phyloP scores from a whole-genome alignment of 2,888 invertebrate species.

The Frankliniella intonsa region DNA sequence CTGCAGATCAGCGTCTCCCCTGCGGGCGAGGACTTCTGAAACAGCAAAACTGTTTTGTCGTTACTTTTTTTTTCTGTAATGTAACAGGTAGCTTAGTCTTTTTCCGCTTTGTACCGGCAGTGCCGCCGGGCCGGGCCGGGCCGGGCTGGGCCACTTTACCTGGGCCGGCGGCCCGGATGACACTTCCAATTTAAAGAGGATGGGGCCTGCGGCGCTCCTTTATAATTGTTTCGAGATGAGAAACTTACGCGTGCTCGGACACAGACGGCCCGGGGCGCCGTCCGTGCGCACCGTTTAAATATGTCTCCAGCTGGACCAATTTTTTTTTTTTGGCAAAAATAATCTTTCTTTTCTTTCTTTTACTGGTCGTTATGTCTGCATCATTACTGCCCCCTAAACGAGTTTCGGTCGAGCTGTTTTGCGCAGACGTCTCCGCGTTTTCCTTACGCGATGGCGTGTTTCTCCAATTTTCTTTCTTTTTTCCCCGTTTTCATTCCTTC shows the following conservation, averaged over 20 bases:
- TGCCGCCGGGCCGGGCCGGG: not conserved
- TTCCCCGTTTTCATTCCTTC: not conserved
- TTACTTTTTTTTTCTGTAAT: too few species aligned
- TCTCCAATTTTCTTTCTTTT: not conserved
- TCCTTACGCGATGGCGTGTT: not conserved
- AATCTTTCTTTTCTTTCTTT: not conserved
- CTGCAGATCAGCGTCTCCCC: too few species aligned
- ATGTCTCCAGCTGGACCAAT: too few species aligned
- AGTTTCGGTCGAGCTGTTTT: slow-evolving; percentile 12
- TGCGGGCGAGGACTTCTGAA: too few species aligned
- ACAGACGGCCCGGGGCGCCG: not conserved
- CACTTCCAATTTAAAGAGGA: slow-evolving; percentile 6
- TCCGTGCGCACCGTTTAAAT: not conserved
- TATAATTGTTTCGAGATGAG: slow-evolving; percentile 14
- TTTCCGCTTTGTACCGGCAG: too few species aligned
- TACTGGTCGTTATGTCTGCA: not conserved
- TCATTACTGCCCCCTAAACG: slow-evolving; percentile 17
- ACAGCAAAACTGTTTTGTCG: too few species aligned
- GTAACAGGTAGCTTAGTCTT: too few species aligned
- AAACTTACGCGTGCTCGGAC: not conserved
- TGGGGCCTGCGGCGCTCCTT: not conserved
- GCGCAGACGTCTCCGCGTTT: not conserved
- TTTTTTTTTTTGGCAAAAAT: not conserved
- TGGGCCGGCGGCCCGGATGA: not conserved
- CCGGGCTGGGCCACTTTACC: not conserved